Evolutionary conservation across 1,140 invertebrate species (phyloP).

Genomic region (Drosophila tsacasi): DNA sequence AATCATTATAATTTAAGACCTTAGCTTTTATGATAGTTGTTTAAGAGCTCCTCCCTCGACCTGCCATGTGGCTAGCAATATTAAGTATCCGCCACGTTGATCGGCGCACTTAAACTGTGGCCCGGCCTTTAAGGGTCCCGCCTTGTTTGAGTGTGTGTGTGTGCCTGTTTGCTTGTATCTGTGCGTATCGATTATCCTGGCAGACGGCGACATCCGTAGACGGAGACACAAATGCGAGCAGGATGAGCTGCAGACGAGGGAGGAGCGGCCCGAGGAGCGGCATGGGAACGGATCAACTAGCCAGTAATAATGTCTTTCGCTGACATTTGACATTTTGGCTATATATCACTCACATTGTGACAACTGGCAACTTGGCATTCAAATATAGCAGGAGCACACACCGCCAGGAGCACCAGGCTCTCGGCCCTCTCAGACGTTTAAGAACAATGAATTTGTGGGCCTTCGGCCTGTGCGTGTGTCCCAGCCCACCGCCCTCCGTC

Average conservation of each 20-base stretch:
- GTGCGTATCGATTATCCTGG: constrained; percentile 77
- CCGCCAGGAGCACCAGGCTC: constrained; percentile 5
- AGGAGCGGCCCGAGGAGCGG: not conserved
- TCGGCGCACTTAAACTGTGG: constrained; percentile 1
- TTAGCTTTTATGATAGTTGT: not conserved
- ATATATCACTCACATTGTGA: constrained; percentile 83
- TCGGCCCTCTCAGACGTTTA: constrained; percentile 61
- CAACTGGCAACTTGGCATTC: constrained; percentile 83
- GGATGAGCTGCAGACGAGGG: constrained; percentile 10
- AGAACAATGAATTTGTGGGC: constrained; percentile 75
- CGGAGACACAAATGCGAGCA: constrained; percentile 36
- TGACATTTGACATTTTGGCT: constrained; percentile 83
- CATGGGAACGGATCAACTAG: constrained; percentile 74
- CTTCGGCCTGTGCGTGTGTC: constrained; percentile 25
- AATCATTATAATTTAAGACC: not conserved
- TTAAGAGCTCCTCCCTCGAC: not conserved
- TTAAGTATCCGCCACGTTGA: constrained; percentile 30
- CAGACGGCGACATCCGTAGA: constrained; percentile 74
- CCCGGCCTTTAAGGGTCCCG: constrained; percentile 6
- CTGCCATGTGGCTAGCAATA: not conserved
- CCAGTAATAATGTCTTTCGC: constrained; percentile 84
- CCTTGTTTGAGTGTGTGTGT: not conserved
- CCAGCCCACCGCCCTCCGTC: too few species aligned
- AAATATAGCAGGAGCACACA: constrained; percentile 60
- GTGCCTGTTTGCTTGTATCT: constrained; percentile 23